These are phyloP conservation scores for Gastrophryne carolinensis DNA, from an alignment of 2,797 vertebrate species.

Conservation along the genomic window DNA sequence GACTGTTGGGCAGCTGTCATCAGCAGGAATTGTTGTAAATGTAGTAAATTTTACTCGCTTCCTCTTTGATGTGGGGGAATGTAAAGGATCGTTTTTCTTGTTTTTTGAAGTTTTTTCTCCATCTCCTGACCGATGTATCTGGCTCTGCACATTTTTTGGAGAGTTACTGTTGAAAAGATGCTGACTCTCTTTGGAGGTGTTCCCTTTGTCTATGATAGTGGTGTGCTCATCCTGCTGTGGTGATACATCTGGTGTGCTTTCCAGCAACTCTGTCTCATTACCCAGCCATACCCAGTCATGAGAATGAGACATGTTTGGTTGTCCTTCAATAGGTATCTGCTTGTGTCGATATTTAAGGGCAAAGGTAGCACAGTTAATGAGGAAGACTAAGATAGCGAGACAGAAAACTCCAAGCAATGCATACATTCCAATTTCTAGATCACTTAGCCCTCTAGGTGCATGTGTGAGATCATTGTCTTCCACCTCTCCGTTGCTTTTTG, in stretches of 20 bases:
- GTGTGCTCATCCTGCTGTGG: conserved; percentile 83
- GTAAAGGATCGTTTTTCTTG: conserved; percentile 76
- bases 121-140: conserved; percentile 72
- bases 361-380: conserved; percentile 93
- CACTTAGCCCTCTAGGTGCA: conserved; percentile 78
- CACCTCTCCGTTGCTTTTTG: conserved; percentile 68
- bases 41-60: conserved; percentile 94
- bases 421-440: conserved; percentile 97
- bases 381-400: conserved; percentile 93
- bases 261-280: conserved; percentile 85
- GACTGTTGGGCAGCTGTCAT: conserved; percentile 75
- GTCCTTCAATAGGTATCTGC: conserved; percentile 85
- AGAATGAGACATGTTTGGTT: conserved; percentile 82
- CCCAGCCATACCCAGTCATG: conserved; percentile 98
- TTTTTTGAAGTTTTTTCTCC: conserved; percentile 66
- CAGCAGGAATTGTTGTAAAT: conserved; percentile 83
- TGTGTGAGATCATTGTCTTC: conserved; percentile 77
- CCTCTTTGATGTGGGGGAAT: conserved; percentile 86
- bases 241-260: conserved; percentile 73
- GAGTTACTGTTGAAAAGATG: conserved; percentile 76
- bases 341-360: conserved; percentile 91
- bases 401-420: conserved; percentile 95
- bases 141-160: conserved; percentile 76
- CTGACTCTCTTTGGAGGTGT: conserved; percentile 73
- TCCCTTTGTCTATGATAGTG: conserved; percentile 78